Conservation (phyloP, 2,113 vertebrate genomes). For the Sus scrofa region T2T-Sscrofa CM000829.6:47110501-47111000, state of each 20-base stretch:
- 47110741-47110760: not conserved
- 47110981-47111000: not conserved
- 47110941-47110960: not conserved
- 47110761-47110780: not conserved
- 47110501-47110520: not conserved
- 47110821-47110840: not conserved
- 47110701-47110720: not conserved
- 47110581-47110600: not conserved
- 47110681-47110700: not conserved
- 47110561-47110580: not conserved
- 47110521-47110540: not conserved
- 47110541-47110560: not conserved
- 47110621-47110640: not conserved
- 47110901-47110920: constrained; percentile 6
- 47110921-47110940: not conserved
- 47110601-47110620: not conserved
- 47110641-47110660: not conserved
- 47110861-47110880: not conserved
- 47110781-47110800: not conserved
- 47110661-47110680: not conserved
- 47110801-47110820: not conserved
- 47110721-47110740: not conserved
- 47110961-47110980: not conserved
- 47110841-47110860: not conserved
- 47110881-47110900: not conserved